These are phyloP conservation scores for Heliconius sara DNA, from an alignment of 2,888 invertebrate genomes.

Conservation along the genomic window DNA sequence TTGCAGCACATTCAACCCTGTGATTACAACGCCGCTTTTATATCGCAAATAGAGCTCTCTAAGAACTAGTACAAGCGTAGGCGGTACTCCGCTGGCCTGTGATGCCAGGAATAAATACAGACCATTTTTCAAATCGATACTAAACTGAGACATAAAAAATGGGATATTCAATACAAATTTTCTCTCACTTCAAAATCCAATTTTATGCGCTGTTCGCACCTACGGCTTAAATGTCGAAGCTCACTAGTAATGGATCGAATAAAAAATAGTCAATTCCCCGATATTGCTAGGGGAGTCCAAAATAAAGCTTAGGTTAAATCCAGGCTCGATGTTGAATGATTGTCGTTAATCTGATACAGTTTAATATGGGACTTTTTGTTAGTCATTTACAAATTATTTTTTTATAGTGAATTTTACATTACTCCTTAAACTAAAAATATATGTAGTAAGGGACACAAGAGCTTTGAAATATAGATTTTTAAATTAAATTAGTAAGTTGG, in stretches of 20 bases:
- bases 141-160: constrained; percentile 32
- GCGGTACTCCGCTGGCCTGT: constrained; percentile 18
- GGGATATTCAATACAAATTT: constrained; percentile 26
- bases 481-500: too few species aligned
- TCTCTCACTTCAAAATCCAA: constrained; percentile 36
- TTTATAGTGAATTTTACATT: not conserved
- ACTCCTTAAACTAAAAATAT: not conserved
- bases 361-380: constrained; percentile 18
- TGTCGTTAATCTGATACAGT: constrained; percentile 20
- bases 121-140: constrained; percentile 36
- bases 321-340: constrained; percentile 25
- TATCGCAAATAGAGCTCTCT: constrained; percentile 12
- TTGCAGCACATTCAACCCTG: not conserved
- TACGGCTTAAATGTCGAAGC: constrained; percentile 37
- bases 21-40: not conserved
- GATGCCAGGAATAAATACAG: constrained; percentile 5
- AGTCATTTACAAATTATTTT: not conserved
- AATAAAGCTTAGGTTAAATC: constrained; percentile 36
- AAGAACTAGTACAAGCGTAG: constrained; percentile 27
- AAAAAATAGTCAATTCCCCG: constrained; percentile 35
- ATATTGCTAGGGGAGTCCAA: constrained; percentile 37
- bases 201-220: constrained; percentile 42
- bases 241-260: constrained; percentile 37
- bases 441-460: not conserved
- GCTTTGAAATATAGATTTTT: too few species aligned